Base-by-base conservation (phyloP, 2,888 invertebrate species). In the Pollenia amentaria region DNA sequence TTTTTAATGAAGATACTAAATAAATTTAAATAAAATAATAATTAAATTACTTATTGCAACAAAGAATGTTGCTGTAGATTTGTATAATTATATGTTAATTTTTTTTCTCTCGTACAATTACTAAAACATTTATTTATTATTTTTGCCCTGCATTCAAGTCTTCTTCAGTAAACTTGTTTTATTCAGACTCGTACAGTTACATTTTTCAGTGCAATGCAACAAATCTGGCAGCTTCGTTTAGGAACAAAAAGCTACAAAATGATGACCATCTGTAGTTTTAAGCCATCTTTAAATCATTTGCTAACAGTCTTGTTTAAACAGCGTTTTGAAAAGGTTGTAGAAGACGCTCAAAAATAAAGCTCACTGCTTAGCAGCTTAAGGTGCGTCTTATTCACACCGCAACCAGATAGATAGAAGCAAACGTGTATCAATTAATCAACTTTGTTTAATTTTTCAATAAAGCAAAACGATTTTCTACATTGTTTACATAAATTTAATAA, bases 221-320 rank as follows among this genome's bases (percentile, higher is more conserved):
- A 29, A 40, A 60, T 60, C 21, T 57, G 76, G 75, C 60, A 75
- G 29, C 75, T 48, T 62, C 6, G 1, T 3, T 6, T 11, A 75
- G 14, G 9, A 75, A 12, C 0, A 2, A 57, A 21, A 57, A 64
- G 2, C 38, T 38, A 10, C 1, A 16, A 10, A 53, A 60, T 18
- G 16, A 18, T 18, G 6, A 69, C 51, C 12, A 38, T 53, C 38
- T 40, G 21, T n/a, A 40, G 46, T 55, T 81, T 51, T 67, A 42
- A 75, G 21, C 42, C 18, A 1, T 51, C 14, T 29, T 16, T 29
- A 53, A 69, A 42, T 18, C 42, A 53, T 40, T 40, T 14, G 18
- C 21, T 60, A 76, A 44, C 80, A 87, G 87, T 87, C 77, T 62
- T 55, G 18, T 40, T 51, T 55, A 53, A 77, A 77, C 77, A 77